Evolutionary conservation across 1,140 invertebrate species (phyloP), one percentile per base, ranked within the genome.

Genomic region (Nymphalis io): DNA sequence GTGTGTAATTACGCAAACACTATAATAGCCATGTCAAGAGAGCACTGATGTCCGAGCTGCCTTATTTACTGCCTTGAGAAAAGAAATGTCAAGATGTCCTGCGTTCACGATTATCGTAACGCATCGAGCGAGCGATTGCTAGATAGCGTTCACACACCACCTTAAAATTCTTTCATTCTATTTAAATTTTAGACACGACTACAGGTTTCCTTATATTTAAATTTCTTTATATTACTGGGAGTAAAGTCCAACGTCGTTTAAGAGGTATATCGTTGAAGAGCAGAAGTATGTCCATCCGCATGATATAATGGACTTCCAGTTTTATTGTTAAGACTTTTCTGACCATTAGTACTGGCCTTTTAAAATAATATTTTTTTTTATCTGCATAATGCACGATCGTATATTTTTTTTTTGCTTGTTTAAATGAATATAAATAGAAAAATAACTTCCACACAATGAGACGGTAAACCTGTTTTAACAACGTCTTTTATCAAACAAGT

Each of bases 61-160:
- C 68, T 83, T 83, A 82, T 87, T 82, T 85, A 85, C 78, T 79
- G 73, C 66, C 65, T 60, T 42, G 74, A 81, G 82, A 86, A 88
- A 85, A 84, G 82, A 81, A 85, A 86, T 83, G 81, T 85, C 79
- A 74, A 81, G 78, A 81, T 68, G 80, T 83, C 80, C 74, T 74
- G 70, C 67, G 68, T 61, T 59, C 72, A 74, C 79, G 85, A 86
- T 86, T 85, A 87, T 87, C 82, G 81, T 78, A 80, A 77, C 68
- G 72, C 53, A 84, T 84, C 76, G 76, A 74, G 46, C 70, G 72
- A 75, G 73, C 78, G 75, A 79, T 80, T 59, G 73, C 55, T 61
- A 78, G 73, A 79, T 76, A 79, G 72, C 73, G 68, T 60, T 67
- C 60, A 66, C 59, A 72, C 69, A 65, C 40, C 70, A 75, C 74